Evolutionary conservation across 2,888 invertebrate genomes (phyloP).

Genomic region (Sclerodermus sp.): DNA sequence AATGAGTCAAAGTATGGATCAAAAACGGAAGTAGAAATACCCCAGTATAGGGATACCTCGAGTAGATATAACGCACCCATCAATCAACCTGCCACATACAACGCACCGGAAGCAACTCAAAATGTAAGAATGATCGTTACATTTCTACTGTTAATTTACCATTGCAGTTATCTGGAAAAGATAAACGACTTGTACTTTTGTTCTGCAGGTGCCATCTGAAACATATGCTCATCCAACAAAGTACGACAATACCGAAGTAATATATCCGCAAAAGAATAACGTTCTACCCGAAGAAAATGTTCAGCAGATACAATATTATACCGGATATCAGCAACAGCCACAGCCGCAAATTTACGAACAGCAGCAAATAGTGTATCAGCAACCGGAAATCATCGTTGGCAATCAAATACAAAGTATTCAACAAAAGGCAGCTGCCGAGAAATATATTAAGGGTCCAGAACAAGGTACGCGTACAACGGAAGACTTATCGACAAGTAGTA

Average conservation of each 20-base stretch:
- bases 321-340: conserved; percentile 27
- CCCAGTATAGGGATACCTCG: conserved; percentile 22
- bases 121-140: conserved; percentile 25
- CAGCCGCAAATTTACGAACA: conserved; percentile 26
- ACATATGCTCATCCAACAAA: conserved; percentile 31
- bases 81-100: conserved; percentile 19
- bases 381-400: conserved; percentile 43
- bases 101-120: conserved; percentile 17
- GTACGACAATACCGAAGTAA: conserved; percentile 31
- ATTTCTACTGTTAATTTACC: conserved; percentile 23
- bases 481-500: no score
- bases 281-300: conserved; percentile 17
- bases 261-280: conserved; percentile 29
- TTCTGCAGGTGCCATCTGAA: conserved; percentile 26
- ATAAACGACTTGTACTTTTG: conserved; percentile 9
- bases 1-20: conserved; percentile 33
- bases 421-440: conserved; percentile 40
- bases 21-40: conserved; percentile 30
- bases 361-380: conserved; percentile 39
- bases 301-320: conserved; percentile 30
- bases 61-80: conserved; percentile 19
- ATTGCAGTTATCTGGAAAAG: conserved; percentile 29
- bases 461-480: conserved; percentile 38
- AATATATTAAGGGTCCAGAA: conserved; percentile 31
- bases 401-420: conserved; percentile 44